These are phyloP conservation scores for Australoheros scitulus DNA, from an alignment of 2,113 vertebrate species.

Conservation along the genomic window DNA sequence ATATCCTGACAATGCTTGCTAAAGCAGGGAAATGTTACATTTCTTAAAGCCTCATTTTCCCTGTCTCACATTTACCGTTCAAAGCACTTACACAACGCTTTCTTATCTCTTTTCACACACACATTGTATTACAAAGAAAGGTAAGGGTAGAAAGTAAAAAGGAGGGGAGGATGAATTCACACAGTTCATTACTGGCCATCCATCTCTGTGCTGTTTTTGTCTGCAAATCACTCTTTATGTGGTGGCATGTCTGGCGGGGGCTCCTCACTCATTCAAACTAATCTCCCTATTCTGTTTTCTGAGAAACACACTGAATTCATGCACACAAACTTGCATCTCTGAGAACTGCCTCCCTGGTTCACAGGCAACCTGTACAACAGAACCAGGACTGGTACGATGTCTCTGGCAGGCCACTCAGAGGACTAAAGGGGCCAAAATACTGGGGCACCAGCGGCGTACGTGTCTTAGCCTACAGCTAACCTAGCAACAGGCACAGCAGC, in stretches of 20 bases:
- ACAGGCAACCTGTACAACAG: conserved; percentile 44
- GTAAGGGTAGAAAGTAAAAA: conserved; percentile 10
- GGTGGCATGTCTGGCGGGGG: conserved; percentile 46
- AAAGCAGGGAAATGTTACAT: conserved; percentile 41
- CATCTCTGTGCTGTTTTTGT: conserved; percentile 56
- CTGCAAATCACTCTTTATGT: conserved; percentile 45
- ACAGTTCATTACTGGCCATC: conserved; percentile 60
- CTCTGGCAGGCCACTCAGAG: conserved; percentile 36
- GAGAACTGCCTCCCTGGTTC: conserved; percentile 51
- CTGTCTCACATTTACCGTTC: conserved; percentile 27
- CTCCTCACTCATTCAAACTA: conserved; percentile 54
- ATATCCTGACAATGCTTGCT: conserved; percentile 17
- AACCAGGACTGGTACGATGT: conserved; percentile 36
- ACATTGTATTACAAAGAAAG: conserved; percentile 28
- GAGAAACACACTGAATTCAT: conserved; percentile 30
- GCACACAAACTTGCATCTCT: conserved; percentile 25
- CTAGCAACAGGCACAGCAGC: conserved; percentile 66
- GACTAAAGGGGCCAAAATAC: conserved; percentile 44
- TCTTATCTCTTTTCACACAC: conserved; percentile 51
- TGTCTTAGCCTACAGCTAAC: conserved; percentile 51
- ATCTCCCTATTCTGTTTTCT: conserved; percentile 53
- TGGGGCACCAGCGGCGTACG: conserved; percentile 50
- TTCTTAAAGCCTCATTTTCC: conserved; percentile 15
- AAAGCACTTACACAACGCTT: conserved; percentile 13
- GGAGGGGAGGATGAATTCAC: conserved; percentile 49